A percentile compares a stretch with the other conserved stretches of the same genome.
phyloP scores from a whole-genome alignment of 30 jellyfish, hydroid and myxozoan species.

The Cassiopea xamachana region DNA sequence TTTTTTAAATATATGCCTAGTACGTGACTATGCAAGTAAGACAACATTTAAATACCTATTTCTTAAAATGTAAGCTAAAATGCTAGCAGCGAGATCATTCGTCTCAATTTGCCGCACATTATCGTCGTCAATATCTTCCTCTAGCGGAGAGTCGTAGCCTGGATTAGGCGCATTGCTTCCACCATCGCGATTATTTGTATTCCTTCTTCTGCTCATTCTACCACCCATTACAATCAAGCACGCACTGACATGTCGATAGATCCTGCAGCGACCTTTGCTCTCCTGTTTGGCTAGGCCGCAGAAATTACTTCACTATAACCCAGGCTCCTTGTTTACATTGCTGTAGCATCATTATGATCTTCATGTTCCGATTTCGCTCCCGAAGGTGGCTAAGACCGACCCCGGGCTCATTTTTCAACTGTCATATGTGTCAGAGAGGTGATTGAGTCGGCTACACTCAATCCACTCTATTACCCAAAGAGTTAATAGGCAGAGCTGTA shows the following conservation, averaged over 20 bases:
- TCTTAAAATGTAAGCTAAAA: conserved; percentile 55
- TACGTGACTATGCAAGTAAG: too few relatives aligned
- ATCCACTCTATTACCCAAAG: too few relatives aligned
- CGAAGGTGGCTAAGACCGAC: too few relatives aligned
- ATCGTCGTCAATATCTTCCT: conserved; percentile 28
- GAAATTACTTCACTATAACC: background rate
- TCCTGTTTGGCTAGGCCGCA: conserved; percentile 3
- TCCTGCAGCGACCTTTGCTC: background rate
- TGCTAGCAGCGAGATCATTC: conserved; percentile 63
- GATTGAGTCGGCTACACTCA: too few relatives aligned
- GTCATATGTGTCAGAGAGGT: too few relatives aligned
- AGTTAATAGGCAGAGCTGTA: too few relatives aligned
- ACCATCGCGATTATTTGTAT: conserved; percentile 3
- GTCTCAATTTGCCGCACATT: conserved; percentile 17
- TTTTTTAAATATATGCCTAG: too few relatives aligned
- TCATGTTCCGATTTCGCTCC: too few relatives aligned
- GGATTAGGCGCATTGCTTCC: conserved; percentile 32
- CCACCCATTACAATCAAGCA: conserved; percentile 64
- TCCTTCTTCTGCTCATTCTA: conserved; percentile 67
- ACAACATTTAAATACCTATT: conserved; percentile 34
- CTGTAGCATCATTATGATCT: background rate
- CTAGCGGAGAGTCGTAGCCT: conserved; percentile 23
- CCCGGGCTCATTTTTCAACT: too few relatives aligned
- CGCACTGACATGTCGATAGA: background rate
- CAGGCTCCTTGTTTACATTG: conserved; percentile 5